Evolutionary conservation across 2,888 invertebrate species (phyloP).

Genomic region (Protophormia terraenovae): DNA sequence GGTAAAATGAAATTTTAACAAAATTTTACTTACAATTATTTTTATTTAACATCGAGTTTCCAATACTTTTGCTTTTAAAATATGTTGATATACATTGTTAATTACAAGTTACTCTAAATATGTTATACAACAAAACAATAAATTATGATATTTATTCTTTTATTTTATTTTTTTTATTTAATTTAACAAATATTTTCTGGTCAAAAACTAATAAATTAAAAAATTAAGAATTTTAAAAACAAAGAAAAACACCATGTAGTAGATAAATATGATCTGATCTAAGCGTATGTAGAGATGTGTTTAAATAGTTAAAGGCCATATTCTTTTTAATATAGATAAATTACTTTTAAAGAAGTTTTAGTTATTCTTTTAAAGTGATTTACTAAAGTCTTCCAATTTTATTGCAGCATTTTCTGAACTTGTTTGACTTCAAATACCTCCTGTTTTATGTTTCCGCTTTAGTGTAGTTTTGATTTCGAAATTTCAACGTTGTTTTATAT

Average conservation of each 20-base stretch:
- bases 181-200: slow-evolving; percentile 10
- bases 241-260: background rate
- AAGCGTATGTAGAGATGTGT: slow-evolving; percentile 6
- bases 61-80: slow-evolving; percentile 65
- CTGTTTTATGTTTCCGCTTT: slow-evolving; percentile 20
- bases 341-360: background rate
- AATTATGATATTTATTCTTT: slow-evolving; percentile 42
- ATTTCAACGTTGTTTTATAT: slow-evolving; percentile 3
- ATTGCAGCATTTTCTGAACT: background rate
- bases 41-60: slow-evolving; percentile 65
- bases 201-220: slow-evolving; percentile 22
- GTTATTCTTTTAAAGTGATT: background rate
- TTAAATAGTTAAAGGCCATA: background rate
- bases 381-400: background rate
- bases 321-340: background rate
- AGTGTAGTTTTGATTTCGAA: slow-evolving; percentile 17
- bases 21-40: slow-evolving; percentile 68
- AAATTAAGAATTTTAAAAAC: background rate
- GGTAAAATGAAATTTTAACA: slow-evolving; percentile 59
- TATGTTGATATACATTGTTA: slow-evolving; percentile 63
- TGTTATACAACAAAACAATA: slow-evolving; percentile 59
- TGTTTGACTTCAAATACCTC: background rate
- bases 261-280: slow-evolving; percentile 25
- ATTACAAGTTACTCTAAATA: slow-evolving; percentile 66
- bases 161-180: slow-evolving; percentile 2